Conservation (phyloP, 2,113 vertebrate species). For the Nerophis lumbriciformis region DNA sequence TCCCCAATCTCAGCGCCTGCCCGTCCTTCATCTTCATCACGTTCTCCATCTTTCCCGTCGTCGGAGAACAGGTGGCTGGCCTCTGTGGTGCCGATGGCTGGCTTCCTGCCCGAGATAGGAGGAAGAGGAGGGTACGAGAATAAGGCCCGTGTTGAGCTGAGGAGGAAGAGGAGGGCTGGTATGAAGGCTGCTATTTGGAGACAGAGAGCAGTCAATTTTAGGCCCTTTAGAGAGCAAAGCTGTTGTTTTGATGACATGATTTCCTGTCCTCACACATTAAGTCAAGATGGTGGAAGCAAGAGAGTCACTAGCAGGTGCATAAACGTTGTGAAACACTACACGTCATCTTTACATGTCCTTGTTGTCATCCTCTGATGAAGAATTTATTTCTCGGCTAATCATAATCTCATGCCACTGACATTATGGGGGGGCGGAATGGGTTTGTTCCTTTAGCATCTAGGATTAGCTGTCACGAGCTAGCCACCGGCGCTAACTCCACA, state of each 20-base stretch:
- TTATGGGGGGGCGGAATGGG: slow-evolving; percentile 24
- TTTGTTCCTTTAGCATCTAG: slow-evolving; percentile 17
- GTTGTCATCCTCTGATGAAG: not conserved
- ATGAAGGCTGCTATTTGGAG: slow-evolving; percentile 47
- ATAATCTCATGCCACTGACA: slow-evolving; percentile 50
- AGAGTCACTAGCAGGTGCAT: not conserved
- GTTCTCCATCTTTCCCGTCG: slow-evolving; percentile 37
- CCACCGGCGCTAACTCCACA: slow-evolving; percentile 26
- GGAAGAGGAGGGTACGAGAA: slow-evolving; percentile 31
- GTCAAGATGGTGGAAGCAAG: not conserved
- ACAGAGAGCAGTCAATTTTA: slow-evolving; percentile 32
- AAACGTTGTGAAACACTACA: not conserved
- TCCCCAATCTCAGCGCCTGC: not conserved
- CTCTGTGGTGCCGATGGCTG: slow-evolving; percentile 34
- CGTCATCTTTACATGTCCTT: too few relatives aligned
- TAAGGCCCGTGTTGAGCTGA: slow-evolving; percentile 10
- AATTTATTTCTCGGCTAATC: slow-evolving; percentile 14
- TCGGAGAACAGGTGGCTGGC: slow-evolving; percentile 55
- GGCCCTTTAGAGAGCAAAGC: slow-evolving; percentile 32
- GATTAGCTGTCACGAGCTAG: slow-evolving; percentile 52
- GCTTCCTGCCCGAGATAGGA: slow-evolving; percentile 45
- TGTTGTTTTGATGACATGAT: slow-evolving; percentile 34
- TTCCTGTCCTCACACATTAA: slow-evolving; percentile 39
- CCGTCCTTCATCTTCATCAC: slow-evolving; percentile 23
- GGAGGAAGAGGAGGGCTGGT: slow-evolving; percentile 16